Conservation (phyloP, 2,888 invertebrate genomes). For the Pristionchus japonicus region DNA sequence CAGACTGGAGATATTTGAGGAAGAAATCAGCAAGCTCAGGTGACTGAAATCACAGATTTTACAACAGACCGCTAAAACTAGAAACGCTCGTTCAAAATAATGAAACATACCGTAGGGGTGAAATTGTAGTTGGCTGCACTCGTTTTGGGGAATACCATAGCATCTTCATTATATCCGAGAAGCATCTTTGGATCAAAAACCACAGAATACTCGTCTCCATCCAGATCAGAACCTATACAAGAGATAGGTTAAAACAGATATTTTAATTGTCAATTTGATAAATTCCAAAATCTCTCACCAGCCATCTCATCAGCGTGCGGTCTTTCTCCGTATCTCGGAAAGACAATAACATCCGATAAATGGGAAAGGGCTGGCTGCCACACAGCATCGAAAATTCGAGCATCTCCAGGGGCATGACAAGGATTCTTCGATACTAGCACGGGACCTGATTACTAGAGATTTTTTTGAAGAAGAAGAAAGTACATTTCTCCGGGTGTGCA, state of each 20-base stretch:
- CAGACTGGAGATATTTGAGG: conserved; percentile 73
- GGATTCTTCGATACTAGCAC: conserved; percentile 77
- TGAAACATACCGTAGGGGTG: conserved; percentile 54
- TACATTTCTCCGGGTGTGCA: no score
- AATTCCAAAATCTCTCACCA: conserved; percentile 55
- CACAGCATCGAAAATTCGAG: conserved; percentile 72
- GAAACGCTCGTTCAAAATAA: no score
- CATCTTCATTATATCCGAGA: conserved; percentile 67
- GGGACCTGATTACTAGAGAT: conserved; percentile 53
- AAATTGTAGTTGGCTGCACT: conserved; percentile 53
- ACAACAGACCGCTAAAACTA: background rate
- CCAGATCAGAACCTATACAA: conserved; percentile 75
- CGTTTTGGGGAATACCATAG: conserved; percentile 65
- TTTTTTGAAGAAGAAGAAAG: no score
- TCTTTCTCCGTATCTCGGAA: conserved; percentile 75
- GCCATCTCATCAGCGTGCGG: conserved; percentile 77
- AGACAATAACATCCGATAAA: conserved; percentile 76
- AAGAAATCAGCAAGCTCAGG: conserved; percentile 75
- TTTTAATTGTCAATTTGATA: no score
- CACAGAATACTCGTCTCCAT: conserved; percentile 76
- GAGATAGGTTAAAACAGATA: no score
- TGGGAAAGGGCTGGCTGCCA: conserved; percentile 65
- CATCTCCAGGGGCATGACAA: conserved; percentile 76
- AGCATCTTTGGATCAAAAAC: conserved; percentile 74
- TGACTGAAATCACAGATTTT: conserved; percentile 50